These are phyloP conservation scores for Amitus sp. DNA, from an alignment of 2,888 invertebrate species.

Conservation along the genomic window DNA sequence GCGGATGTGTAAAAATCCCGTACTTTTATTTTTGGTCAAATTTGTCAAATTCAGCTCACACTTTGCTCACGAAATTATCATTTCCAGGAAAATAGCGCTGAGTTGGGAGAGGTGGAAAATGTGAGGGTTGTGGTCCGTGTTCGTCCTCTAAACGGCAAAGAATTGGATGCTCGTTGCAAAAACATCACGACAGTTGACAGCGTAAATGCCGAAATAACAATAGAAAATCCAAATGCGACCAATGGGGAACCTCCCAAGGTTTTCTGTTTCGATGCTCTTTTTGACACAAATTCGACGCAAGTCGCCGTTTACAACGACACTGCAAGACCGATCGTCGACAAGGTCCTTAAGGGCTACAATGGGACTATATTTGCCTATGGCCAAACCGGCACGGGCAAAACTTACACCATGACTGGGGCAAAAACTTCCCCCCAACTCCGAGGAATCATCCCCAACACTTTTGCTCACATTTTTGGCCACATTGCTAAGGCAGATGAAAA, in stretches of 20 bases:
- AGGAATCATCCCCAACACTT: conserved; percentile 98
- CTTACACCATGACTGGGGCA: conserved; percentile 97
- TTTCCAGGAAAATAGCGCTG: conserved; percentile 67
- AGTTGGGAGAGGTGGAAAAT: conserved; percentile 83
- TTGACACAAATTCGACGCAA: conserved; percentile 86
- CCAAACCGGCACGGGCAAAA: conserved; percentile 97
- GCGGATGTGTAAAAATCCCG: background rate
- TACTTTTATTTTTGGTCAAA: background rate
- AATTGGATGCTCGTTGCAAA: conserved; percentile 77
- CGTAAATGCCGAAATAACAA: conserved; percentile 80
- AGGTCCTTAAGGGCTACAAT: conserved; percentile 96
- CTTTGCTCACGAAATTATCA: too few relatives aligned
- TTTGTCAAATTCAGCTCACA: too few relatives aligned
- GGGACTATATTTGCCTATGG: conserved; percentile 92
- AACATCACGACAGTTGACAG: conserved; percentile 82
- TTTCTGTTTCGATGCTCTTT: conserved; percentile 96
- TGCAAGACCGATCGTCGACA: conserved; percentile 96
- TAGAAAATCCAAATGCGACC: conserved; percentile 78
- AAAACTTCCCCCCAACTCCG: conserved; percentile 87
- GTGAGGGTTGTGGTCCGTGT: conserved; percentile 96
- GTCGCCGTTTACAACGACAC: conserved; percentile 96
- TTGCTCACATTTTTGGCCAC: conserved; percentile 98
- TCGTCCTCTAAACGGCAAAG: conserved; percentile 90
- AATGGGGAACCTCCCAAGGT: conserved; percentile 84
- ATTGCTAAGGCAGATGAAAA: conserved; percentile 94